Evolutionary conservation across 2,113 vertebrate genomes (phyloP).

Genomic region (Meriones unguiculatus): DNA sequence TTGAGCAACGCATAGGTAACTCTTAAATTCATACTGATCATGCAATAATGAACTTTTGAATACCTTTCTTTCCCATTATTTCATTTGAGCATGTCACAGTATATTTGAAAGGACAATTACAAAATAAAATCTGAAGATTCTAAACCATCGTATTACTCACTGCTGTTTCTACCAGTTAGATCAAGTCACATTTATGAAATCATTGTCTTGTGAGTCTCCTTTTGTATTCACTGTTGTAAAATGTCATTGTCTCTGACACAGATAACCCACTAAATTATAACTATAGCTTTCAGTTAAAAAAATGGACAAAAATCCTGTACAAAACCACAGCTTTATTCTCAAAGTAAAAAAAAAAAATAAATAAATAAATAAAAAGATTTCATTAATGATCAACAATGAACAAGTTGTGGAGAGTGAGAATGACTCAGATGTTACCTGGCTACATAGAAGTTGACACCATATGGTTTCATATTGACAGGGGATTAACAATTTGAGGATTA

Average conservation of each 20-base stretch:
- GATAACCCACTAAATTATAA: not conserved
- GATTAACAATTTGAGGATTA: conserved; percentile 71
- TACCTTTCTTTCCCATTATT: not conserved
- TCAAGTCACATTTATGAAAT: not conserved
- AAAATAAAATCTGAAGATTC: not conserved
- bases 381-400: conserved; percentile 48
- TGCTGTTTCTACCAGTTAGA: not conserved
- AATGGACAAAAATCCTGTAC: not conserved
- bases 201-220: not conserved
- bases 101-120: conserved; percentile 13
- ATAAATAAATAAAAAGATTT: conserved; percentile 57
- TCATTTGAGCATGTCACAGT: not conserved
- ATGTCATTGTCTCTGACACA: not conserved
- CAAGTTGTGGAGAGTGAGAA: not conserved
- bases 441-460: conserved; percentile 64
- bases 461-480: conserved; percentile 72
- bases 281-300: not conserved
- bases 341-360: conserved; percentile 23
- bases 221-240: not conserved
- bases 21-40: not conserved
- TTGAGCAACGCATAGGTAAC: not conserved
- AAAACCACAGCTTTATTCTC: conserved; percentile 25
- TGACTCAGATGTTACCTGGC: conserved; percentile 52
- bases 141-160: not conserved
- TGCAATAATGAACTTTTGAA: not conserved